A percentile compares a stretch with the other conserved stretches of the same genome.
These are phyloP conservation scores for Tricholauxania praeusta DNA, from an alignment of 2,888 invertebrate genomes.

Conservation along the genomic window DNA sequence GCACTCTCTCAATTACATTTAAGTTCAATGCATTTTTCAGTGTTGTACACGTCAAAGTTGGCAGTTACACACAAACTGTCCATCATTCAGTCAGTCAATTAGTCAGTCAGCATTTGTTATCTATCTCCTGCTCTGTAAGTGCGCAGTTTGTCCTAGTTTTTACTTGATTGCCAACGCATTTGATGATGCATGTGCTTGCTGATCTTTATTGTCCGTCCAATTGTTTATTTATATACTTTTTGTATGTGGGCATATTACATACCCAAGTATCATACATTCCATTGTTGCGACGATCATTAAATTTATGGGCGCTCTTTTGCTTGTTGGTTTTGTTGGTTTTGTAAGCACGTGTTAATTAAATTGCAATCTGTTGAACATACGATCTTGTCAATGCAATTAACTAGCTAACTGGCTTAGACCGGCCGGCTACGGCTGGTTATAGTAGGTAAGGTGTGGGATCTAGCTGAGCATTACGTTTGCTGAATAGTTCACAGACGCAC, in stretches of 20 bases:
- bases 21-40: constrained; percentile 32
- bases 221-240: constrained; percentile 17
- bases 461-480: constrained; percentile 12
- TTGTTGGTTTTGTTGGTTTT: background rate
- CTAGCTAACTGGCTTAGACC: constrained; percentile 41
- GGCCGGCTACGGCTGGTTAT: constrained; percentile 41
- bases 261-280: constrained; percentile 37
- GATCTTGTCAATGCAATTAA: constrained; percentile 8
- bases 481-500: constrained; percentile 37
- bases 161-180: constrained; percentile 42
- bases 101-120: constrained; percentile 28
- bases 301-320: background rate
- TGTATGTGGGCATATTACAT: constrained; percentile 11
- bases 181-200: constrained; percentile 32
- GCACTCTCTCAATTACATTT: background rate
- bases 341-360: constrained; percentile 40
- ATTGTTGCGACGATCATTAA: background rate
- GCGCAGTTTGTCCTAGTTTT: constrained; percentile 54
- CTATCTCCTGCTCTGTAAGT: constrained; percentile 23
- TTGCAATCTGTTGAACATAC: constrained; percentile 1
- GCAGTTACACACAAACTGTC: background rate
- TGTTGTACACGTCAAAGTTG: background rate
- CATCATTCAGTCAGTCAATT: constrained; percentile 16
- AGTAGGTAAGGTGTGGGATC: background rate
- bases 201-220: constrained; percentile 1